Base-by-base conservation (phyloP, 2,888 invertebrate genomes). In the Thymelicus acteon region DNA sequence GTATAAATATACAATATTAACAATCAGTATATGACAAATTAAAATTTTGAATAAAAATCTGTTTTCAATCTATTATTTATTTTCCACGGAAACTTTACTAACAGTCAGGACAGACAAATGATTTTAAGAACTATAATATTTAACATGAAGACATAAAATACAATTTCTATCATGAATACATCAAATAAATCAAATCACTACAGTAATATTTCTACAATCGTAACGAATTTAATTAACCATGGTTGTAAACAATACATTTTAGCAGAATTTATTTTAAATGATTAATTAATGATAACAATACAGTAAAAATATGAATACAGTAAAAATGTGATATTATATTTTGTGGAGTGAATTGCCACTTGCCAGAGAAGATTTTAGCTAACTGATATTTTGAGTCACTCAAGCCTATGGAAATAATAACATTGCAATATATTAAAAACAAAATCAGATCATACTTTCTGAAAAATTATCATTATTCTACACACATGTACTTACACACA, bases 61-160 rank as follows among this genome's bases (percentile, higher is more conserved):
- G 65, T 60, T 71, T 47, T 67, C 73, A 39, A 31, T 69, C 72
- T 44, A 72, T 61, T 60, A 54, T 67, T 74, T 77, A 73, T 76
- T 77, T 78, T 76, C 78, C 75, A 74, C 75, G 73, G 78, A 78
- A 78, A 78, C 78, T 78, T 78, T 76, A 77, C 78, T 75, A 72
- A 73, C 60, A 73, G 60, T 47, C 57, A 61, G 12, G 60, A 54
- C 54, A 61, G 6, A 52, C 7, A 52, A 47, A 63, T 52, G 0
- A 19, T 52, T 19, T 24, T 40, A 57, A 57, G 60, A 61, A 61
- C 52, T 61, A 24, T 52, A 24, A 44, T 40, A 61, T 24, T 13
- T 40, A 66, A 57, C 57, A 24, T 12, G 7, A 19, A 19, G 15
- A 52, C 49, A n/a, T 52, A 6, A 52, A 52, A 52, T 52, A 52